Base-by-base conservation (phyloP, 2,113 vertebrate genomes). In the Trichomycterus rosablanca region DNA sequence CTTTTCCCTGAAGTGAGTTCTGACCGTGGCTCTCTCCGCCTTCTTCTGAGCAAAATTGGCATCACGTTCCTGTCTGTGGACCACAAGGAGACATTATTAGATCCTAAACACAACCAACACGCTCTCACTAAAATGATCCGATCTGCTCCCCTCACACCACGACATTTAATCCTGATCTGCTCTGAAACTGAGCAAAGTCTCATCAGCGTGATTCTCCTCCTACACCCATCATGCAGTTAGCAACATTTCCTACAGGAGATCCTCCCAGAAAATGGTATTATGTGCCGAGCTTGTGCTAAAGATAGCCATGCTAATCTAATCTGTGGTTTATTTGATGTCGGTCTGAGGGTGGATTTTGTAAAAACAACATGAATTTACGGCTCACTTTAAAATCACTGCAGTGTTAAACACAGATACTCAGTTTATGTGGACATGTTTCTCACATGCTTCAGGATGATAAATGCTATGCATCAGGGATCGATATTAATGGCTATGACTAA, bases 1-100 rank as follows among this genome's bases (percentile, higher is more conserved):
- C 74, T 99, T 99, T 53, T 98, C 94, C 70, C 94, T 82, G 74
- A 97, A 95, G 76, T 99, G 96, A 71, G 83, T 91, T 74, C 95
- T 76, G 56, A 99, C 77, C 0, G 94, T 97, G 39, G 96, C 95
- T 56, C 95, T 81, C 78, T 97, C 96, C 0, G 94, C 96, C 80
- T 98, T 99, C 80, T 92, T 92, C 82, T 97, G 94, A 9, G 90
- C 89, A 71, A 96, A 97, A 67, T 77, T 66, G 1, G 92, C 91
- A 26, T 99, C 95, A 69, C 96, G 81, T 75, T 98, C 95, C 85
- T 92, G 89, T 80, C 95, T 98, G 83, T 0, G 56, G 70, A 34
- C n/a, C 52, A 12, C 61, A 4, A 51, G 5, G n/a, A 19, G 14
- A 18, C 9, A 18, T 18, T 15, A 24, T n/a, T n/a, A n/a, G n/a